Evolutionary conservation across 2,888 invertebrate species (phyloP), one percentile per base, ranked within the genome.

Genomic region (Drosophila fungiperda): DNA sequence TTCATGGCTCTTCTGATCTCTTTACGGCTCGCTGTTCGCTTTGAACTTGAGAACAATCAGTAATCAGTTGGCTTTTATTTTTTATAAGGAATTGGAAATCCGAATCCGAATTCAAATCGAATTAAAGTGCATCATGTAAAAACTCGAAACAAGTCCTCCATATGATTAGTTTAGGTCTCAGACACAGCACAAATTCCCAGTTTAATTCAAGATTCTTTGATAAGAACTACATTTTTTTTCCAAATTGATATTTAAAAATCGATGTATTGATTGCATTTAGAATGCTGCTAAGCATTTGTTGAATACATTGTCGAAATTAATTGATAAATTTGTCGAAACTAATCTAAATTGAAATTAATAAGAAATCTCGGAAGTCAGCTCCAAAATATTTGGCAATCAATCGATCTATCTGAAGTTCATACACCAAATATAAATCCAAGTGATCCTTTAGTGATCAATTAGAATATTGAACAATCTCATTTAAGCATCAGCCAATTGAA

Each of bases 11-110:
- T 17, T 45, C 9, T n/a, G 42, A 6, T 20, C 42, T 42, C 20
- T 42, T 45, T 20, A 23, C 7, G 20, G 20, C 20, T 23, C 12
- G 45, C 45, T 45, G 45, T 20, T 49, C 42, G 11, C 45, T 53
- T 35, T 66, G 40, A 58, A 57, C 60, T 66, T 70, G 55, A 40
- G 52, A 29, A 11, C 40, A 40, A n/a, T 48, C 20, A 17, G 15
- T 38, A 45, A 3, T 23, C 7, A 15, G 23, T 15, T 45, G 45
- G 7, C 23, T 23, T 23, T 23, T 45, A 23, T 45, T 23, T 23
- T 2, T 8, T 29, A 6, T 29, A 6, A 6, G 6, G 6, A 23
- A 4, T 23, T 17, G 38, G 1, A 8, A 45, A 45, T 45, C 20
- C 15, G 20, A 12, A 12, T 12, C 12, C 12, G 20, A 45, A 15